phyloP scores from a whole-genome alignment of 1,140 invertebrate genomes.

The Drosophila novamexicana region DNA sequence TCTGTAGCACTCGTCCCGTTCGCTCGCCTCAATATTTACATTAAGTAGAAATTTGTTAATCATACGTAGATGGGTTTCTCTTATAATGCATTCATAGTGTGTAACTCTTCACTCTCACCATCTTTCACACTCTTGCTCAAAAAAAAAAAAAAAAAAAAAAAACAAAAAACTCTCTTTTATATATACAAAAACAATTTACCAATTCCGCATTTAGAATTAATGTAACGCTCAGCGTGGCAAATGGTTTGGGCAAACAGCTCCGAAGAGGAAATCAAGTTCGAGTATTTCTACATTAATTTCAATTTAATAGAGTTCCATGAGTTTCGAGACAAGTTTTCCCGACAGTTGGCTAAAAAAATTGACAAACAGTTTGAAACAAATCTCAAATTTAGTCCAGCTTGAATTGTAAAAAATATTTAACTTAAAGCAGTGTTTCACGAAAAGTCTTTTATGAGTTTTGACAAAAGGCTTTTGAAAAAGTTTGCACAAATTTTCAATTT shows the following conservation, averaged over 20 bases:
- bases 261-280: too few species aligned
- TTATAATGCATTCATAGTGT: constrained; percentile 41
- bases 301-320: too few species aligned
- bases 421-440: too few species aligned
- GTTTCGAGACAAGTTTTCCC: too few species aligned
- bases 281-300: too few species aligned
- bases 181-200: constrained; percentile 58
- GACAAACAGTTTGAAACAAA: too few species aligned
- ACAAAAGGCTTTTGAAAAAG: too few species aligned
- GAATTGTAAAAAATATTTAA: too few species aligned
- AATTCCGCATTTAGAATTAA: constrained; percentile 42
- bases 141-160: constrained; percentile 16
- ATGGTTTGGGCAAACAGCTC: not conserved
- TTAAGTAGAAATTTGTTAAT: constrained; percentile 77
- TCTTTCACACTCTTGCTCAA: constrained; percentile 4
- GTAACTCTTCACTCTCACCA: constrained; percentile 21
- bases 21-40: constrained; percentile 75
- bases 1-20: constrained; percentile 26
- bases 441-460: too few species aligned
- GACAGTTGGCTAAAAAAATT: too few species aligned
- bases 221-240: constrained; percentile 11
- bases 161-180: constrained; percentile 1
- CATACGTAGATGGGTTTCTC: constrained; percentile 19
- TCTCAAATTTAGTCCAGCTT: too few species aligned
- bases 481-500: too few species aligned